Base-by-base conservation (phyloP, 2,888 invertebrate genomes). In the Lysandra bellargus region DNA sequence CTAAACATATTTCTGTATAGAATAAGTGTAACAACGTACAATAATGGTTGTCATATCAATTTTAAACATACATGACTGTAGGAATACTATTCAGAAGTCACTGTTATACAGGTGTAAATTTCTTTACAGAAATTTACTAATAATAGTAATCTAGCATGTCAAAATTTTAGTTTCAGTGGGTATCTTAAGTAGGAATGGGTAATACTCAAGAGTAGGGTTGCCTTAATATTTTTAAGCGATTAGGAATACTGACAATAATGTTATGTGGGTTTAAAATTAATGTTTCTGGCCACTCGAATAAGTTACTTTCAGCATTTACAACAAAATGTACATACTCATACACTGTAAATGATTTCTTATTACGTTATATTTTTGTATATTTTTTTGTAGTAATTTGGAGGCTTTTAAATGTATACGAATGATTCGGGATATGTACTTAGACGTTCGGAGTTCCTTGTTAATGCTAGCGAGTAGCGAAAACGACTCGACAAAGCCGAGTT, bases 341-440 rank as follows among this genome's bases (percentile, higher is more conserved):
- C 78, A 73, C 86, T 91, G 90, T 92, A 91, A 88, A 90, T 91
- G 90, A 87, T 89, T 90, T 86, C 87, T 87, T 85, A 87, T 85
- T 87, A 86, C 86, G 86, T 86, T 88, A 87, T 87, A 88, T 84
- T 82, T 84, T 89, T 89, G 90, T 86, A 85, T 88, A 85, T 84
- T 86, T 83, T 85, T 87, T 86, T 87, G 86, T 88, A 85, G 87
- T 88, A 88, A 91, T 91, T 94, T 91, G 92, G 94, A 94, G 94
- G 94, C 94, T 94, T 94, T 91, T 92, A 91, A 92, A 79, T 90
- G 93, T 94, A 94, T 94, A 94, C 93, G 94, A 93, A 88, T 88
- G 92, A 90, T 91, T 94, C 92, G 92, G 93, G 89, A 89, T 91
- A 92, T 90, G 93, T 94, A 94, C 93, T 94, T 94, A 94, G 93